Conservation (phyloP, 2,797 vertebrate species). For the Sarcoramphus papa region DNA sequence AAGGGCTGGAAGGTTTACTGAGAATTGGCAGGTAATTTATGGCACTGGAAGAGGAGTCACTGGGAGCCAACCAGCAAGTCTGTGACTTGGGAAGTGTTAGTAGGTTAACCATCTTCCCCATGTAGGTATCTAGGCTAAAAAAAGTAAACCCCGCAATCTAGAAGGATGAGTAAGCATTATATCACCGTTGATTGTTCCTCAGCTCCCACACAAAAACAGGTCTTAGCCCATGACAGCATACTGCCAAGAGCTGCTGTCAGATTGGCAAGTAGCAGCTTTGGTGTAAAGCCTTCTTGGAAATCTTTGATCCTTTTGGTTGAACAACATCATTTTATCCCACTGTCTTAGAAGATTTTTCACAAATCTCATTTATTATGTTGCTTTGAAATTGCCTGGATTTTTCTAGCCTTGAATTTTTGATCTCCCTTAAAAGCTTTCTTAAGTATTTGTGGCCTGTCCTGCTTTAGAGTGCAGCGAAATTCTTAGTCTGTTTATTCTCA, state of each 20-base stretch:
- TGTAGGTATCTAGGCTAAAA: not conserved
- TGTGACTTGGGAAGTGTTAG: not conserved
- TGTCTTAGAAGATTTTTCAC: not conserved
- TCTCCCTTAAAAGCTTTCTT: not conserved
- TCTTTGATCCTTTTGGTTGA: not conserved
- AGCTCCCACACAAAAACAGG: slow-evolving; percentile 21
- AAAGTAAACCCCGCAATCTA: not conserved
- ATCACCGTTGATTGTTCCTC: slow-evolving; percentile 22
- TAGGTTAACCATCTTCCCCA: not conserved
- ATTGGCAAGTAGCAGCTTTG: not conserved
- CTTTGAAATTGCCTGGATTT: slow-evolving; percentile 11
- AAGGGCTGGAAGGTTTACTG: not conserved
- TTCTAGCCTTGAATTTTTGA: slow-evolving; percentile 5
- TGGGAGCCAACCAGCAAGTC: not conserved
- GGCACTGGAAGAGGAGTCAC: not conserved
- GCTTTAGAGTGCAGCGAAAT: not conserved
- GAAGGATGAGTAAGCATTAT: slow-evolving; percentile 25
- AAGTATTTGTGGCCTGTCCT: not conserved
- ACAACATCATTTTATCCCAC: not conserved
- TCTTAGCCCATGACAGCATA: not conserved
- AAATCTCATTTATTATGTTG: not conserved
- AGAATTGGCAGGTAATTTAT: not conserved
- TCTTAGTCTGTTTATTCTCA: not conserved
- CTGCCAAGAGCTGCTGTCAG: not conserved
- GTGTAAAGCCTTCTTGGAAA: slow-evolving; percentile 16